A percentile compares a stretch with the other conserved stretches of the same genome.
Evolutionary conservation across 2,888 invertebrate species (phyloP).

Genomic region (Poecilus cupreus): DNA sequence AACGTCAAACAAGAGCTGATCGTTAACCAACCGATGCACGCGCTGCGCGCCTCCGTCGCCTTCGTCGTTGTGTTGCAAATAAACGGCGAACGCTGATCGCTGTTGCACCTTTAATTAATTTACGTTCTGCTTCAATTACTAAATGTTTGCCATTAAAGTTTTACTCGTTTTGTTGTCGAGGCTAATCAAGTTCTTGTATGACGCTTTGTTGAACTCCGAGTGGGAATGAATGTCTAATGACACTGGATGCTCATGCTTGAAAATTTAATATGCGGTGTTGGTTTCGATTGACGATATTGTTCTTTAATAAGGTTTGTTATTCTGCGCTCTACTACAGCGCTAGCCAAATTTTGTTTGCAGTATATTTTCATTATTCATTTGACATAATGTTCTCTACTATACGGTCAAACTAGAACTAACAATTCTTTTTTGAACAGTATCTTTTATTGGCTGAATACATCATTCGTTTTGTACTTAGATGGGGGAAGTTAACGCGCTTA

Average conservation of each 20-base stretch:
- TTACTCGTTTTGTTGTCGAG: constrained; percentile 44
- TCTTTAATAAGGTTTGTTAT: no score
- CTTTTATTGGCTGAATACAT: no score
- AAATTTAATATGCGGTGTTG: constrained; percentile 21
- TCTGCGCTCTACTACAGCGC: no score
- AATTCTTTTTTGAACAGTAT: no score
- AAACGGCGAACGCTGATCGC: constrained; percentile 36
- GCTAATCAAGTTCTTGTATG: constrained; percentile 55
- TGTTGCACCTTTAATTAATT: constrained; percentile 54
- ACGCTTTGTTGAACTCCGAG: constrained; percentile 44
- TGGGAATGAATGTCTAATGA: constrained; percentile 38
- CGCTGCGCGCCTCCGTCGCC: not conserved
- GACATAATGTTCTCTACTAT: no score
- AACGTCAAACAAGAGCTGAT: constrained; percentile 27
- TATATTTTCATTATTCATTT: no score
- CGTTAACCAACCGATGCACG: constrained; percentile 37
- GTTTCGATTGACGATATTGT: no score
- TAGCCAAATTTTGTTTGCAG: no score
- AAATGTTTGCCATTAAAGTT: constrained; percentile 56
- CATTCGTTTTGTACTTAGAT: no score
- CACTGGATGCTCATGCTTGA: not conserved
- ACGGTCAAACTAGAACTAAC: no score
- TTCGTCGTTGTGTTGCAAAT: not conserved
- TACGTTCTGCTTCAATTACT: constrained; percentile 58
- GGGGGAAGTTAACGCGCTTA: no score